A percentile compares a stretch with the other conserved stretches of the same genome.
Evolutionary conservation across 1,140 invertebrate genomes (phyloP).

Genomic region (Hyphantria cunea): DNA sequence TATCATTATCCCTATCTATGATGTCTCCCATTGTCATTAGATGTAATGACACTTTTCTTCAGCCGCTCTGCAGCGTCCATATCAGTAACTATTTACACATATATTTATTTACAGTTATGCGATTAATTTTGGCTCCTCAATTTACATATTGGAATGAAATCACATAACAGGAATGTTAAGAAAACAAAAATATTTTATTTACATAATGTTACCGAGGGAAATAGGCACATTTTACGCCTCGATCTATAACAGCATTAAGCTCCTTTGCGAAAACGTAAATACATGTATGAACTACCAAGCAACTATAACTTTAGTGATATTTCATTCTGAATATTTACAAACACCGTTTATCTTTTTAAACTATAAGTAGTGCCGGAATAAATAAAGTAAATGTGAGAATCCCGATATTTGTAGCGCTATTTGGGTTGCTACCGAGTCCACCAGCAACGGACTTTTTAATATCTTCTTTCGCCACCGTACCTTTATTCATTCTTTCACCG

Average conservation of each 20-base stretch:
- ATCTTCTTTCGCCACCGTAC: constrained; percentile 62
- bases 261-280: constrained; percentile 44
- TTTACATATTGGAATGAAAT: constrained; percentile 74
- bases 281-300: constrained; percentile 59
- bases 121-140: constrained; percentile 61
- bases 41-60: constrained; percentile 36
- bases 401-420: constrained; percentile 43
- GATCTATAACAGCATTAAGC: constrained; percentile 63
- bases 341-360: constrained; percentile 50
- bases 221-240: constrained; percentile 22
- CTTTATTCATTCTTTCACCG: constrained; percentile 59
- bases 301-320: constrained; percentile 57
- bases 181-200: constrained; percentile 65
- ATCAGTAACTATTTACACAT: constrained; percentile 65
- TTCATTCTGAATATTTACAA: constrained; percentile 71
- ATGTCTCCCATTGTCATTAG: constrained; percentile 39
- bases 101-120: constrained; percentile 73
- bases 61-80: constrained; percentile 71
- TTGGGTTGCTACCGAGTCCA: constrained; percentile 61
- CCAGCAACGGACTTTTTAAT: constrained; percentile 67
- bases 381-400: constrained; percentile 48
- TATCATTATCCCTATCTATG: constrained; percentile 44
- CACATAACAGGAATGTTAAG: constrained; percentile 75
- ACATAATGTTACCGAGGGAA: constrained; percentile 51
- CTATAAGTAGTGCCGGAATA: constrained; percentile 58